A percentile compares a stretch with the other conserved stretches of the same genome.
These are phyloP conservation scores for Acrobasis consociella DNA, from an alignment of 2,888 invertebrate genomes.

Conservation along the genomic window DNA sequence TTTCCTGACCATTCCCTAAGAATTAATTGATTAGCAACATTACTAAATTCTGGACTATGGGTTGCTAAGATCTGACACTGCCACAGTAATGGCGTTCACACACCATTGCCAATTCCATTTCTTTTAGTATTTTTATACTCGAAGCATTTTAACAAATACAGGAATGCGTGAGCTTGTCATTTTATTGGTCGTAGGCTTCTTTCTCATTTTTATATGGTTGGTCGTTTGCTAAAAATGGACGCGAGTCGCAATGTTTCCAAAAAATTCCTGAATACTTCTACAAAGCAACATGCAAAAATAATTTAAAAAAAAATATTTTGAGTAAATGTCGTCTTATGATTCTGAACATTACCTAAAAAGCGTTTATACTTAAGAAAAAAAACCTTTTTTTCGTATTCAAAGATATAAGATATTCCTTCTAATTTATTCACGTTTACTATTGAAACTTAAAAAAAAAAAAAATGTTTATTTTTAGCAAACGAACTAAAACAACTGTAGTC, in stretches of 20 bases:
- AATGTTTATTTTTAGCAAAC: not conserved
- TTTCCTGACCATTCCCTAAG: constrained; percentile 14
- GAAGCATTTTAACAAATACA: constrained; percentile 66
- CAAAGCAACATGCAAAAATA: no score
- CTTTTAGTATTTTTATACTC: constrained; percentile 74
- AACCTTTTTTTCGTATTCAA: no score
- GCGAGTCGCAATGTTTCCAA: not conserved
- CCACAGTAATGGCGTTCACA: constrained; percentile 35
- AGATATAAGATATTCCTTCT: no score
- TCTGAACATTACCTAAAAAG: no score
- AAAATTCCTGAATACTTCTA: no score
- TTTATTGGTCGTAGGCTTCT: constrained; percentile 58
- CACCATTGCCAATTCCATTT: constrained; percentile 45
- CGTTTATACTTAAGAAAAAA: no score
- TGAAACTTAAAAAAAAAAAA: no score
- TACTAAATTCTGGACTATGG: constrained; percentile 1
- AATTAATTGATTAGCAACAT: constrained; percentile 10
- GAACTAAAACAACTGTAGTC: constrained; percentile 31
- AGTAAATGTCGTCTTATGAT: no score
- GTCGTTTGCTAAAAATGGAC: constrained; percentile 11
- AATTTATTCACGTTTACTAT: no score
- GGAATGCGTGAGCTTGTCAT: constrained; percentile 78
- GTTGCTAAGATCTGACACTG: constrained; percentile 19
- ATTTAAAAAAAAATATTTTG: no score
- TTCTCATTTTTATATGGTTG: constrained; percentile 45